Evolutionary conservation across 2,888 invertebrate species (phyloP).

Genomic region (Exephanes ischioxanthus): DNA sequence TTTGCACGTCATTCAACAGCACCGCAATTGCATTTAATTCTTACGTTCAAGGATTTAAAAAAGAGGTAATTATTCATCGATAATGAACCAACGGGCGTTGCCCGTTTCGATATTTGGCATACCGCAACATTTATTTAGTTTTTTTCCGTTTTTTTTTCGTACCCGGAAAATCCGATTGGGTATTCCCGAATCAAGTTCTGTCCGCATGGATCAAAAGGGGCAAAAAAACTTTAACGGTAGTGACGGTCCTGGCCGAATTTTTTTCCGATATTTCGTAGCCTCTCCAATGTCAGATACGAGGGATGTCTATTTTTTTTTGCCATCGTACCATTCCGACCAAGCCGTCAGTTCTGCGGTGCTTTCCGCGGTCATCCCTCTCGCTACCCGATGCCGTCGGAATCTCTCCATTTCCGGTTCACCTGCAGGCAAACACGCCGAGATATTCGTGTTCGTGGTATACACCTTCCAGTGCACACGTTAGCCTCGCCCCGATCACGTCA

Average conservation of each 20-base stretch:
- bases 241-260: constrained; percentile 19
- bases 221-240: constrained; percentile 46
- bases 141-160: constrained; percentile 4
- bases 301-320: constrained; percentile 5
- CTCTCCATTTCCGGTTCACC: constrained; percentile 8
- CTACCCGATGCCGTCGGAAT: constrained; percentile 14
- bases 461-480: constrained; percentile 31
- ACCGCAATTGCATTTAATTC: neutral
- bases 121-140: neutral
- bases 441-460: constrained; percentile 36
- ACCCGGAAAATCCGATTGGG: constrained; percentile 30
- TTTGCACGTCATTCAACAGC: neutral
- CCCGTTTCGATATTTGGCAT: constrained; percentile 15
- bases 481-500: neutral
- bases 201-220: constrained; percentile 26
- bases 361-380: constrained; percentile 36
- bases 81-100: neutral
- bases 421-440: constrained; percentile 40
- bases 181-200: constrained; percentile 25
- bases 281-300: neutral
- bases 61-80: too few species aligned
- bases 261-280: constrained; percentile 28
- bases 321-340: neutral
- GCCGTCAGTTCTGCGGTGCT: constrained; percentile 31
- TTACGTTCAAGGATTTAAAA: too few species aligned